phyloP scores from a whole-genome alignment of 2,797 vertebrate species.

The Pseudomugil tenellus region DNA sequence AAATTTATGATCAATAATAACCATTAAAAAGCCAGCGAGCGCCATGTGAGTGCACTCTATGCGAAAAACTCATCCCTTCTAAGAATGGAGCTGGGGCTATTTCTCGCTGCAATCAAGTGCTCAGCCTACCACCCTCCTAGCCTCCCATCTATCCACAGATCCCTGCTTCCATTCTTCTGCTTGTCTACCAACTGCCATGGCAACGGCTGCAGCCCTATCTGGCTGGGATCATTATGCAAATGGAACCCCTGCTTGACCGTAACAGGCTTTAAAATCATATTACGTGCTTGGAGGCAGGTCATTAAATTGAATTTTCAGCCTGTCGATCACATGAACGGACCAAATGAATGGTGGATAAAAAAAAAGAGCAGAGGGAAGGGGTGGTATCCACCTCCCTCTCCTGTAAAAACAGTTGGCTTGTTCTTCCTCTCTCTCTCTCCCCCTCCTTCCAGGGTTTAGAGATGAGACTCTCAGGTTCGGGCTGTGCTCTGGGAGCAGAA shows the following conservation, averaged over 20 bases:
- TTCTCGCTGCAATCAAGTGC: constrained; percentile 58
- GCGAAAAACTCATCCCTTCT: constrained; percentile 34
- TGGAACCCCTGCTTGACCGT: constrained; percentile 85
- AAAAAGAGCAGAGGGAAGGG: constrained; percentile 62
- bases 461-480: constrained; percentile 70
- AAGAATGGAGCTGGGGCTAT: constrained; percentile 40
- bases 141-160: constrained; percentile 65
- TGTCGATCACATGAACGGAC: constrained; percentile 81
- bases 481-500: constrained; percentile 75
- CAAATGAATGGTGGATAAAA: constrained; percentile 80
- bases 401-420: constrained; percentile 64
- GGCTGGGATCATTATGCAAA: constrained; percentile 88
- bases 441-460: constrained; percentile 47
- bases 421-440: constrained; percentile 41
- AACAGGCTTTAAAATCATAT: constrained; percentile 90
- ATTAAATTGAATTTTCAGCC: constrained; percentile 89
- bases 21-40: constrained; percentile 49
- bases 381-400: constrained; percentile 19
- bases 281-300: constrained; percentile 86
- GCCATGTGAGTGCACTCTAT: constrained; percentile 17
- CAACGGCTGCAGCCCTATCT: constrained; percentile 86
- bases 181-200: constrained; percentile 84
- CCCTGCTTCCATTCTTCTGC: constrained; percentile 82
- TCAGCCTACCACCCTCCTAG: constrained; percentile 59
- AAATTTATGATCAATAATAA: constrained; percentile 65